A percentile compares a stretch with the other conserved stretches of the same genome.
Evolutionary conservation across 2,888 invertebrate species (phyloP).

Genomic region (Mimas tiliae): DNA sequence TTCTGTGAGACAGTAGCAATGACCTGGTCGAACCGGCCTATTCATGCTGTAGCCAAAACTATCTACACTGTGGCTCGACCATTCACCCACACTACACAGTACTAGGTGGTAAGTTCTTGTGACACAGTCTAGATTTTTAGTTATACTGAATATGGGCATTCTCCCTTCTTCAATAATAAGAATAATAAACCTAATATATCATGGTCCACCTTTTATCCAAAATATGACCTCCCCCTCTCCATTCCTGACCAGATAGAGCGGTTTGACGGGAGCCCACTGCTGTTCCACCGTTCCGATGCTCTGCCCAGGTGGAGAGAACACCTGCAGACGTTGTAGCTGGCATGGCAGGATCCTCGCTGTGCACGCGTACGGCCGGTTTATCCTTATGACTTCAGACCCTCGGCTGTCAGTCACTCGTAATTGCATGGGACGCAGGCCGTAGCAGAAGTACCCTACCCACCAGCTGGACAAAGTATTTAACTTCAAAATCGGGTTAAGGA

Average conservation of each 20-base stretch:
- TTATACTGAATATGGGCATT: conserved; percentile 22
- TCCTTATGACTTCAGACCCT: conserved; percentile 87
- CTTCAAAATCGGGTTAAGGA: too few species aligned
- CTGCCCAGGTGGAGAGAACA: conserved; percentile 88
- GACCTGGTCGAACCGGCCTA: too few species aligned
- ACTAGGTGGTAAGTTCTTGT: too few species aligned
- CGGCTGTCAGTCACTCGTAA: conserved; percentile 57
- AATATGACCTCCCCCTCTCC: conserved; percentile 88
- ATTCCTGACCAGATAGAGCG: conserved; percentile 89
- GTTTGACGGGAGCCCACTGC: conserved; percentile 88
- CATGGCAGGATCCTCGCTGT: conserved; percentile 92
- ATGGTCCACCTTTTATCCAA: conserved; percentile 86
- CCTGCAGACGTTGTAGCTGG: conserved; percentile 86
- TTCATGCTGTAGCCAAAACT: too few species aligned
- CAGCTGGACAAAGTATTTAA: conserved; percentile 50
- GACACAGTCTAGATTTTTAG: too few species aligned
- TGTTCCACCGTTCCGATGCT: conserved; percentile 89
- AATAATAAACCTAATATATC: neutral
- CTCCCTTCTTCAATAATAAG: too few species aligned
- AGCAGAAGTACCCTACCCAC: conserved; percentile 76
- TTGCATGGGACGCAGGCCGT: conserved; percentile 67
- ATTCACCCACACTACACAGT: too few species aligned
- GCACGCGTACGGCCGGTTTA: conserved; percentile 91
- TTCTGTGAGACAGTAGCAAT: too few species aligned
- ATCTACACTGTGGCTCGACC: too few species aligned